A percentile compares a stretch with the other conserved stretches of the same genome.
Evolutionary conservation across 64 coral and sea anemone genomes (phyloP).

Genomic region (Stichodactyla mertensii): DNA sequence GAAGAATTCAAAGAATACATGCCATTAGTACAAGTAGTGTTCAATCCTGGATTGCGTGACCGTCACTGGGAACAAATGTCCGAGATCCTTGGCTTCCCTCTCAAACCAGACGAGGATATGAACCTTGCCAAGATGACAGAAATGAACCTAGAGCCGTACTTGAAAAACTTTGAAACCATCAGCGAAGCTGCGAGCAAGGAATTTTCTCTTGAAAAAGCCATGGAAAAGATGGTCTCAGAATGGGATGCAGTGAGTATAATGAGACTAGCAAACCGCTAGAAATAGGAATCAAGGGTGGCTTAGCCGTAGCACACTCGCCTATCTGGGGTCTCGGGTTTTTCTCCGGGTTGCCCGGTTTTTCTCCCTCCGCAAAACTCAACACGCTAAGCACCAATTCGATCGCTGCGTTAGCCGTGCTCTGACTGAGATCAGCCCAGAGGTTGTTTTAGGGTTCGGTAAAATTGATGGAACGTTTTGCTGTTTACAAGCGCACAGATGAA

Average conservation of each 20-base stretch:
- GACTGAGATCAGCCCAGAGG: too few species aligned
- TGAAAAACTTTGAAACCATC: constrained; percentile 89
- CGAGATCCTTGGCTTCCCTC: constrained; percentile 87
- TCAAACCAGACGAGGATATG: constrained; percentile 88
- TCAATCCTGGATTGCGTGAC: constrained; percentile 93
- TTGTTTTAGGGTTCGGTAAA: too few species aligned
- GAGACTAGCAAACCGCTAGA: too few species aligned
- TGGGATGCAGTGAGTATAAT: constrained; percentile 76
- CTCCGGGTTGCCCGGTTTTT: too few species aligned
- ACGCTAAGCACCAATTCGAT: too few species aligned
- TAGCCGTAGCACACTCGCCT: too few species aligned
- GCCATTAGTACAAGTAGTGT: constrained; percentile 87
- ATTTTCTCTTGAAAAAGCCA: constrained; percentile 99
- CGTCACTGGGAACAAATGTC: constrained; percentile 95
- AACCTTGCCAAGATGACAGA: constrained; percentile 97
- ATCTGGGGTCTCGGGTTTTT: too few species aligned
- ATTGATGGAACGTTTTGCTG: too few species aligned
- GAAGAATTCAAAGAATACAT: constrained; percentile 97
- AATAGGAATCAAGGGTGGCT: too few species aligned
- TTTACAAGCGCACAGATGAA: too few species aligned
- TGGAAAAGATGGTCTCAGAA: constrained; percentile 98
- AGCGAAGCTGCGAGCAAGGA: constrained; percentile 99
- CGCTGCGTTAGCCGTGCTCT: too few species aligned
- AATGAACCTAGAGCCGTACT: constrained; percentile 97
- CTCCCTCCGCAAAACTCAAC: too few species aligned